Conservation (phyloP, 2,113 vertebrate genomes). For the Labeo catla region DNA sequence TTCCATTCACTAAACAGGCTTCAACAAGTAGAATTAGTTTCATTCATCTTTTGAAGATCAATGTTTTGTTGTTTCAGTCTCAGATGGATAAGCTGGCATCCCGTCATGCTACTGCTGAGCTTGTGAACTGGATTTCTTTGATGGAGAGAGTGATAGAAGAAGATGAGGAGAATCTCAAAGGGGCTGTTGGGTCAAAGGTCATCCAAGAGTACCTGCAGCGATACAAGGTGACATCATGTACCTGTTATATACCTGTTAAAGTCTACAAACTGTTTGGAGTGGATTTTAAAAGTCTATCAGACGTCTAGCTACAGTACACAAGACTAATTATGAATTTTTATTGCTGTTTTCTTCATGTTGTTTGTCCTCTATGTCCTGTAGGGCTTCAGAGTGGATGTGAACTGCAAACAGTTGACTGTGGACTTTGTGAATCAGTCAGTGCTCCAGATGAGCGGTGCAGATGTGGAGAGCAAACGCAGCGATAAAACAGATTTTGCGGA, state of each 20-base stretch:
- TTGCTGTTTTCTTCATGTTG: not conserved
- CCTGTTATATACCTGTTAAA: not conserved
- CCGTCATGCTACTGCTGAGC: slow-evolving; percentile 90
- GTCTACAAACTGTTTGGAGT: not conserved
- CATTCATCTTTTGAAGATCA: not conserved
- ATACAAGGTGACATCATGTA: slow-evolving; percentile 84
- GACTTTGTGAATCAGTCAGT: slow-evolving; percentile 98
- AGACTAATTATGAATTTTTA: not conserved
- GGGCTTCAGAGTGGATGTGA: slow-evolving; percentile 95
- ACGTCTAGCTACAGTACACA: not conserved
- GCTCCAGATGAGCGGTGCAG: slow-evolving; percentile 89
- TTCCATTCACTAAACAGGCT: slow-evolving; percentile 40
- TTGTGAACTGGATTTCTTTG: slow-evolving; percentile 93
- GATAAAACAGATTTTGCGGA: slow-evolving; percentile 98
- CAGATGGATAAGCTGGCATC: slow-evolving; percentile 98
- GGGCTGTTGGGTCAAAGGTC: slow-evolving; percentile 84
- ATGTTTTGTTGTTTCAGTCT: slow-evolving; percentile 76
- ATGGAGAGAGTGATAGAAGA: slow-evolving; percentile 91
- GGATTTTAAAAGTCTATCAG: not conserved
- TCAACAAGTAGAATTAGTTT: slow-evolving; percentile 60
- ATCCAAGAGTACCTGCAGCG: slow-evolving; percentile 89
- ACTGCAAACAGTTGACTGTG: slow-evolving; percentile 94
- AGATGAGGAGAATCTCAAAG: slow-evolving; percentile 91
- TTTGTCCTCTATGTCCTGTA: slow-evolving; percentile 55
- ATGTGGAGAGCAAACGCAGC: slow-evolving; percentile 91